Conservation (phyloP, 2,888 invertebrate genomes). For the Macropis europaea region DNA sequence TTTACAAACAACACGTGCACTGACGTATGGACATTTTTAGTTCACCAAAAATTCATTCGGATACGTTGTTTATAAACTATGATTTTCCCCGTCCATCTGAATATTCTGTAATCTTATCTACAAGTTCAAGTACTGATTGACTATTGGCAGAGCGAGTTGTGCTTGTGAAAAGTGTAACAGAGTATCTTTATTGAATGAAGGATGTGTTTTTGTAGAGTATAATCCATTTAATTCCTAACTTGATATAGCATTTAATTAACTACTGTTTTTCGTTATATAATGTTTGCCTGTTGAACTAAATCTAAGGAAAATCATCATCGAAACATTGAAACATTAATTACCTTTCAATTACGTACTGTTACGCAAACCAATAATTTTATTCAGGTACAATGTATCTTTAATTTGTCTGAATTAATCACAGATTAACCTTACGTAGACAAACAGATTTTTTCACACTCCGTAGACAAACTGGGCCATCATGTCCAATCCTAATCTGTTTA, state of each 20-base stretch:
- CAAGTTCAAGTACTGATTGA: conserved; percentile 18
- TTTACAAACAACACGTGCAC: no score
- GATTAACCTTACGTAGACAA: no score
- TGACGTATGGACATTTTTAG: no score
- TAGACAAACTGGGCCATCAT: no score
- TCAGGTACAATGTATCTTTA: neutral
- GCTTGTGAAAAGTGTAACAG: neutral
- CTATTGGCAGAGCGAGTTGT: conserved; percentile 11
- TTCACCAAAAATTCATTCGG: neutral
- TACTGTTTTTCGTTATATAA: neutral
- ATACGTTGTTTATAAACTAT: conserved; percentile 17
- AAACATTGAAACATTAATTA: neutral
- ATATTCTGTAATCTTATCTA: conserved; percentile 40
- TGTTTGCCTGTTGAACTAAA: neutral
- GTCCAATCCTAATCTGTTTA: no score
- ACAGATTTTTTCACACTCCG: no score
- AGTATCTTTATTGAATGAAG: neutral
- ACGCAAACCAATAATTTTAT: neutral
- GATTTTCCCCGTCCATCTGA: neutral
- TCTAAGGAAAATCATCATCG: neutral
- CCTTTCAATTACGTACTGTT: neutral
- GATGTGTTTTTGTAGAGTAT: neutral
- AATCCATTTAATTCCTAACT: neutral
- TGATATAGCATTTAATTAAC: no score
- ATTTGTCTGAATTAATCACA: neutral